These are phyloP conservation scores for Campoplex nolae DNA, from an alignment of 2,888 invertebrate species.

Conservation along the genomic window DNA sequence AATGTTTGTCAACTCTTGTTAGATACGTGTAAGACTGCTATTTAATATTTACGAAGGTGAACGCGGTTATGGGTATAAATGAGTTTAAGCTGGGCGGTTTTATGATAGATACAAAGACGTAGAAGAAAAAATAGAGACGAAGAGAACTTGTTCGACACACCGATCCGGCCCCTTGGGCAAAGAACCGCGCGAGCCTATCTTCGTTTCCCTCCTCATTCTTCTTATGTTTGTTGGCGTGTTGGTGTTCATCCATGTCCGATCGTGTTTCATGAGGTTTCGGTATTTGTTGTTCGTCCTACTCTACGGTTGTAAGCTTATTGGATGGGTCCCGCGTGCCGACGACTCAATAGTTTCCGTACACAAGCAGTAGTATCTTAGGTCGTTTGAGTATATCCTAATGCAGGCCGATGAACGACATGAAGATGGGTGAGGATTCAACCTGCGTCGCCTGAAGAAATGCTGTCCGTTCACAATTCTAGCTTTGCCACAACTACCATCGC, in stretches of 20 bases:
- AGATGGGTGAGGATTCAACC: conserved; percentile 70
- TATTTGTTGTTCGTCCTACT: conserved; percentile 68
- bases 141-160: conserved; percentile 58
- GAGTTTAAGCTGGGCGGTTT: conserved; percentile 2
- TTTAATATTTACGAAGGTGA: conserved; percentile 6
- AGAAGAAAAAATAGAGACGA: conserved; percentile 49
- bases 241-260: conserved; percentile 83
- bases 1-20: not conserved
- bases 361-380: conserved; percentile 51
- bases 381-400: conserved; percentile 57
- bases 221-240: conserved; percentile 81
- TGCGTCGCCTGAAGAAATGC: conserved; percentile 56
- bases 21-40: not conserved
- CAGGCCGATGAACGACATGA: conserved; percentile 53
- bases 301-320: conserved; percentile 71
- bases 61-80: not conserved
- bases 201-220: conserved; percentile 52
- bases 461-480: conserved; percentile 36
- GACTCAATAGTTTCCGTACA: conserved; percentile 79
- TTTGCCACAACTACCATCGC: conserved; percentile 33
- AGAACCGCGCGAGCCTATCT: conserved; percentile 62
- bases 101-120: conserved; percentile 12
- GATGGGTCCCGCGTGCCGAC: conserved; percentile 77
- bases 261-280: conserved; percentile 82
- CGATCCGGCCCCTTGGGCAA: conserved; percentile 65